phyloP scores from a whole-genome alignment of 92 coral and sea anemone species.

The Porites evermanni region DNA sequence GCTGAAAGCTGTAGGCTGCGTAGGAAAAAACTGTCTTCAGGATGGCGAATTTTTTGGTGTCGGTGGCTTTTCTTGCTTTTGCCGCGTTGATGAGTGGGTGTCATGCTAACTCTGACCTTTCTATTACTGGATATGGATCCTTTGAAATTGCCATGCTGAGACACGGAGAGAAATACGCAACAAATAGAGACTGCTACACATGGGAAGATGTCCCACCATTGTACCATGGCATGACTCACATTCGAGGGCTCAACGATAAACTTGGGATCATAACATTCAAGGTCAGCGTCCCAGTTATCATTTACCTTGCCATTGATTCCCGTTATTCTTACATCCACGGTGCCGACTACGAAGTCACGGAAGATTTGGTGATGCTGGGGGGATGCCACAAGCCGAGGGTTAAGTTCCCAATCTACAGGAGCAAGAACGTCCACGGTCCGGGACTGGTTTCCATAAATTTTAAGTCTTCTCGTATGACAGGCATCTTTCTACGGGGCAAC shows the following conservation, averaged over 20 bases:
- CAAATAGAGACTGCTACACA: conserved; percentile 75
- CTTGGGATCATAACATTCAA: conserved; percentile 60
- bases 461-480: conserved; percentile 73
- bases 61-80: not conserved
- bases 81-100: not conserved
- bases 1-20: not conserved
- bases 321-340: conserved; percentile 87
- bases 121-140: conserved; percentile 81
- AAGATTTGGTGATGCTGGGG: conserved; percentile 76
- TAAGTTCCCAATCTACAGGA: conserved; percentile 79
- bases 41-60: conserved; percentile 9
- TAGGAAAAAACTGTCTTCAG: not conserved
- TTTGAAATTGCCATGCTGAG: conserved; percentile 82
- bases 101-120: conserved; percentile 1
- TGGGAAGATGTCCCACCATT: conserved; percentile 86
- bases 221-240: conserved; percentile 95
- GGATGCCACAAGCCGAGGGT: conserved; percentile 77
- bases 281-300: conserved; percentile 77
- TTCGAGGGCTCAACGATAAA: conserved; percentile 92
- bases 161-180: conserved; percentile 94
- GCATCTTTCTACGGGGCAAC: conserved; percentile 79
- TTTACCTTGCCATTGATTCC: conserved; percentile 86
- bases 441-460: conserved; percentile 70
- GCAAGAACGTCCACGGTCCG: conserved; percentile 69
- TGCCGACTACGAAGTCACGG: conserved; percentile 57